phyloP scores from a whole-genome alignment of 2,113 vertebrate genomes.

The Prochilodus magdalenae region DNA sequence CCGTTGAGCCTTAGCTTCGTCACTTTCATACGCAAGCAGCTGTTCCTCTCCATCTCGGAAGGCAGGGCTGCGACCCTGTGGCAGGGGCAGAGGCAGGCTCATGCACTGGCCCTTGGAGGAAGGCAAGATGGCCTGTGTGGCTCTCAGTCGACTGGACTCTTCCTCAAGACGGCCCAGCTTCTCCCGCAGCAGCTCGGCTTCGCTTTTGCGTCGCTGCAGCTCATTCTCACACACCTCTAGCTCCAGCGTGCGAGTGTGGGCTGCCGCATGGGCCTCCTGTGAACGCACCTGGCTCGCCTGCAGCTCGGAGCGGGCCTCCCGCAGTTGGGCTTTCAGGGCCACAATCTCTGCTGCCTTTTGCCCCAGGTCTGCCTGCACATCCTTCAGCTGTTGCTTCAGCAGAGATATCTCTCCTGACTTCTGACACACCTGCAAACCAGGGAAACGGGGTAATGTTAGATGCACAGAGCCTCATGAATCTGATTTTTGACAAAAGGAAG shows the following conservation, averaged over 20 bases:
- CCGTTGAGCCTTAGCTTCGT: slow-evolving; percentile 85
- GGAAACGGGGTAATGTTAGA: neutral
- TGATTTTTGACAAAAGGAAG: neutral
- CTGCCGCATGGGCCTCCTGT: slow-evolving; percentile 84
- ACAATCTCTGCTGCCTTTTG: slow-evolving; percentile 91
- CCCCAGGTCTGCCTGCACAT: slow-evolving; percentile 88
- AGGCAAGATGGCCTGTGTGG: neutral
- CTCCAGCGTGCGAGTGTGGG: slow-evolving; percentile 88
- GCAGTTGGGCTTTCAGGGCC: slow-evolving; percentile 87
- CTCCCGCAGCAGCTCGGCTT: slow-evolving; percentile 90
- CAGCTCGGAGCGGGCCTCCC: slow-evolving; percentile 86
- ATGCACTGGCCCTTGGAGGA: slow-evolving; percentile 67
- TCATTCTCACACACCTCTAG: slow-evolving; percentile 95
- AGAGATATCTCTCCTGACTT: slow-evolving; percentile 97
- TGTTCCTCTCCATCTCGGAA: slow-evolving; percentile 74
- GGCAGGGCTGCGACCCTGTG: slow-evolving; percentile 69
- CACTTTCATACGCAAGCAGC: slow-evolving; percentile 79
- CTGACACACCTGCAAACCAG: slow-evolving; percentile 89
- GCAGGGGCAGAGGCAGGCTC: slow-evolving; percentile 66
- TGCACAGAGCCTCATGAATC: neutral
- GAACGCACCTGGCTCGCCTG: slow-evolving; percentile 85
- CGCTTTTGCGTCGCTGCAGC: slow-evolving; percentile 91
- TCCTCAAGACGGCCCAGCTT: slow-evolving; percentile 87
- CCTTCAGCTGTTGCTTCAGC: slow-evolving; percentile 97
- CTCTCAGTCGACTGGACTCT: slow-evolving; percentile 80